These are phyloP conservation scores for Siniperca chuatsi DNA, from an alignment of 2,113 vertebrate species.

Conservation along the genomic window DNA sequence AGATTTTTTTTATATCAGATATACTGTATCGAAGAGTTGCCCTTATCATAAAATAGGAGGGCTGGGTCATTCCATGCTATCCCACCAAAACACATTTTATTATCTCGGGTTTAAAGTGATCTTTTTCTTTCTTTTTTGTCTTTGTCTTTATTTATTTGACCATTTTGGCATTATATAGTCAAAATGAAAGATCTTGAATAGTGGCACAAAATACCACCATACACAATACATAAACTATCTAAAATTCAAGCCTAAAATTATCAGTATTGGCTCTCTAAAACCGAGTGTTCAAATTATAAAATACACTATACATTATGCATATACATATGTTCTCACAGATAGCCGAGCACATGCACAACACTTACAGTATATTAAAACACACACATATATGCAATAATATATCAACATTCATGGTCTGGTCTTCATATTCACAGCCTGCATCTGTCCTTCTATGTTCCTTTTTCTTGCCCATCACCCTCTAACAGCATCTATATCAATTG, in stretches of 20 bases:
- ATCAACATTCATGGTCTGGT: background rate
- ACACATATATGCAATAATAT: background rate
- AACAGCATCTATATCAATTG: conserved; percentile 13
- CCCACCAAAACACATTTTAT: background rate
- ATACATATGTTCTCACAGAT: background rate
- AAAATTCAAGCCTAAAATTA: background rate
- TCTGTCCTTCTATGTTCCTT: background rate
- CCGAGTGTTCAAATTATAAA: background rate
- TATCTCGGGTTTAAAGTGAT: background rate
- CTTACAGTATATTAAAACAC: too few relatives aligned
- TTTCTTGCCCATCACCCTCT: conserved; percentile 36
- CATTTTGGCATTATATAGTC: too few relatives aligned
- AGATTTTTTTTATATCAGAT: background rate
- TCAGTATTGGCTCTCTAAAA: background rate
- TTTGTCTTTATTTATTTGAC: background rate
- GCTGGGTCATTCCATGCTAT: background rate
- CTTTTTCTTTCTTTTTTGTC: background rate
- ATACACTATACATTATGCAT: background rate
- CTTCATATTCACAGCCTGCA: background rate
- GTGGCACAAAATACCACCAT: background rate
- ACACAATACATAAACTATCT: background rate
- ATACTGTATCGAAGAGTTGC: background rate
- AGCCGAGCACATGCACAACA: too few relatives aligned
- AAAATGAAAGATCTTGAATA: background rate
- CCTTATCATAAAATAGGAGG: background rate